A percentile compares a stretch with the other conserved stretches of the same genome.
These are phyloP conservation scores for Lutraria lutraria DNA, from an alignment of 2,888 invertebrate species.

Conservation along the genomic window DNA sequence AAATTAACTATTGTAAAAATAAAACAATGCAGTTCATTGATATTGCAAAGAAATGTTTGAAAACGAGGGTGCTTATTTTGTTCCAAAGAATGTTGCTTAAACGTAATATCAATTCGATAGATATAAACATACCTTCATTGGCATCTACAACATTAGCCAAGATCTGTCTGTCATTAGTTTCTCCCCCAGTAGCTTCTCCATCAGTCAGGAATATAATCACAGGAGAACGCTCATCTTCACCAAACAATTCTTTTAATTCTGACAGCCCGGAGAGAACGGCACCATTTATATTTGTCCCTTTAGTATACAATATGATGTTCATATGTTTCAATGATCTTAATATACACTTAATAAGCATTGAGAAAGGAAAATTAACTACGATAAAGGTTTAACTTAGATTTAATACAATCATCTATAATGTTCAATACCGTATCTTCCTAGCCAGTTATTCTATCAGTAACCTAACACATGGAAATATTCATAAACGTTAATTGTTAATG, in stretches of 20 bases:
- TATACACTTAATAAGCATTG: not conserved
- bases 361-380: not conserved
- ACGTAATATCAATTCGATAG: no score
- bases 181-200: conserved; percentile 86
- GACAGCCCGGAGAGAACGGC: conserved; percentile 88
- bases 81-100: no score
- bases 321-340: not conserved
- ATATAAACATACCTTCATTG: conserved; percentile 23
- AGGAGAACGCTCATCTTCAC: conserved; percentile 55
- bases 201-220: conserved; percentile 87
- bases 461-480: no score
- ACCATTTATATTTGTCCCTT: conserved; percentile 88
- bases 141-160: conserved; percentile 62
- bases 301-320: not conserved
- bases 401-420: no score
- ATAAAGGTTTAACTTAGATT: not conserved
- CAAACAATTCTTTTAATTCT: conserved; percentile 87
- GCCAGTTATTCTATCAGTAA: no score
- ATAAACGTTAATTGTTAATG: no score
- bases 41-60: no score
- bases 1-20: no score
- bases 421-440: no score
- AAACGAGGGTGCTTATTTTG: no score
- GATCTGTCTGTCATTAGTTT: conserved; percentile 80
- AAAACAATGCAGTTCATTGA: no score